phyloP scores from a whole-genome alignment of 2,113 vertebrate species.

The Megaceryle torquata region DNA sequence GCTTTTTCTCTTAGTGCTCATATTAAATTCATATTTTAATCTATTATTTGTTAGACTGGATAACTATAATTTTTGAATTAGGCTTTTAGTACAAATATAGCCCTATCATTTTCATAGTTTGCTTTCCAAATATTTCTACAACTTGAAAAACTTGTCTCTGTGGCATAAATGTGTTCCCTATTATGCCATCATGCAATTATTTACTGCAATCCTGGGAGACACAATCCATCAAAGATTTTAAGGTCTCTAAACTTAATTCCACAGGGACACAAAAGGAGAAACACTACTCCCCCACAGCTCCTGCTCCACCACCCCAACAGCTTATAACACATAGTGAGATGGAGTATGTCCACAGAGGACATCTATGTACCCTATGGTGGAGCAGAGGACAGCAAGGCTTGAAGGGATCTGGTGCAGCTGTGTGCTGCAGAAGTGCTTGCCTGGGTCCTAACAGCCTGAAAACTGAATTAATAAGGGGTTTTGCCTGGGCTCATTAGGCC shows the following conservation, averaged over 20 bases:
- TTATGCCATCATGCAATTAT: background rate
- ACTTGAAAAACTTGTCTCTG: background rate
- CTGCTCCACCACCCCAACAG: background rate
- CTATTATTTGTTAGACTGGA: background rate
- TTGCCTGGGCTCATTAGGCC: background rate
- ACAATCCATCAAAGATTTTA: background rate
- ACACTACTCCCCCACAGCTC: rapidly evolving
- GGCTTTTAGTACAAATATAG: background rate
- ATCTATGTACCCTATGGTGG: background rate
- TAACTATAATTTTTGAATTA: background rate
- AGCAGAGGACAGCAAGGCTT: background rate
- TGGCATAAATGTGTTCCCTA: background rate
- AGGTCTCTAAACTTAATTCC: background rate
- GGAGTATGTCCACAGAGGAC: too few relatives aligned
- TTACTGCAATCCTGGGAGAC: background rate
- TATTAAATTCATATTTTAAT: background rate
- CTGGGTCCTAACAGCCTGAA: background rate
- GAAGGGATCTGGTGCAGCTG: background rate
- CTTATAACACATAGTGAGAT: background rate
- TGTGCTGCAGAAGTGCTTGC: rapidly evolving
- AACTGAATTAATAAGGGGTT: background rate
- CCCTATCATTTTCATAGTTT: background rate
- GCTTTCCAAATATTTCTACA: background rate
- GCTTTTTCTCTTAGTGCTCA: background rate
- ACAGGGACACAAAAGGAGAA: background rate